Base-by-base conservation (phyloP, 2,888 invertebrate genomes). In the Teleiodes luculella region DNA sequence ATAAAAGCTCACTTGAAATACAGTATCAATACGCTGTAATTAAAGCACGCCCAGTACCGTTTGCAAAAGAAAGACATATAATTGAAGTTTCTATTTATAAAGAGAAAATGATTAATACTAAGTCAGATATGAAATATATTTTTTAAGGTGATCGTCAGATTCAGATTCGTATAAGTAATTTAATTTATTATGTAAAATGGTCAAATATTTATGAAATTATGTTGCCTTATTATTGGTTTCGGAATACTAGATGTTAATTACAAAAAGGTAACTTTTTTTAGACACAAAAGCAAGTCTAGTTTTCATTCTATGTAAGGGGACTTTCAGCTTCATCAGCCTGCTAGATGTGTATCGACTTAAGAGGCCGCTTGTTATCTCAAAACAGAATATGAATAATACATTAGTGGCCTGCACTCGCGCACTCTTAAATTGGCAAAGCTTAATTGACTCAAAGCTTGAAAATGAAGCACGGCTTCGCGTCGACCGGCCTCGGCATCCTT, bases 341-440 rank as follows among this genome's bases (percentile, higher is more conserved):
- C 83, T 84, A 86, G 89, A 89, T 89, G 84, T 82, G 83, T 87
- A 89, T 89, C 87, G 83, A 78, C 80, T 83, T 81, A 78, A 83
- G 78, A 78, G 77, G 70, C 74, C 75, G 83, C 87, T 89, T 87
- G 89, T 89, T 88, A 89, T 88, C 88, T 87, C 84, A 87, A 86
- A 86, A 83, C 86, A 83, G 83, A 83, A 82, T 86, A 89, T 89
- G 88, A 89, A 89, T 89, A 88, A 89, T 85, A 84, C 89, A 89
- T 88, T 75, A 86, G 84, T 76, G 73, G 73, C 66, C 79, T 80
- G 76, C 77, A 75, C 72, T 66, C 72, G 75, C 65, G 76, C 73
- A 77, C 80, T 80, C 86, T 86, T 84, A 86, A 86, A 86, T 86
- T 82, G 86, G 85, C 82, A 70, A 81, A 77, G 81, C 81, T 88